These are phyloP conservation scores for Lasioglossum malachurum DNA, from an alignment of 2,888 invertebrate species.

Conservation along the genomic window DNA sequence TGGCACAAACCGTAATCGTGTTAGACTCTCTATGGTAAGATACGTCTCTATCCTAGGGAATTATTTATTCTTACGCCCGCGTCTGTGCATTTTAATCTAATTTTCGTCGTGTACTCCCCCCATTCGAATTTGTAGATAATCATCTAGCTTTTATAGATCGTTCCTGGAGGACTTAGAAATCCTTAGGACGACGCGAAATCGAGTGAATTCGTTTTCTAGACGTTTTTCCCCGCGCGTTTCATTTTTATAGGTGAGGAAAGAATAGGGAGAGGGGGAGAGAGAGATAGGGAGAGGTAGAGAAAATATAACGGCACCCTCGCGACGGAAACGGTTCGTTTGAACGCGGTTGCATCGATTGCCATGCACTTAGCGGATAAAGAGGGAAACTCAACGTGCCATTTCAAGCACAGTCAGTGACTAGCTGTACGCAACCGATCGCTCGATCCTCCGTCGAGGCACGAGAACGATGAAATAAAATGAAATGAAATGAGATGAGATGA, in stretches of 20 bases:
- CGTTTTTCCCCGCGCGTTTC: background rate
- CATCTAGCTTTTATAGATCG: conserved; percentile 3
- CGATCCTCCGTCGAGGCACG: conserved; percentile 25
- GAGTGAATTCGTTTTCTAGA: conserved; percentile 6
- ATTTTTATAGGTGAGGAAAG: background rate
- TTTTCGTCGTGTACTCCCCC: background rate
- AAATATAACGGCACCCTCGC: background rate
- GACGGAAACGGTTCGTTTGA: conserved; percentile 13
- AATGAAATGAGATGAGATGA: background rate
- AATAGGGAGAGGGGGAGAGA: background rate
- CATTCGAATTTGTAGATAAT: conserved; percentile 5
- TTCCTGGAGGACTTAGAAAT: background rate
- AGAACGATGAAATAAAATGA: background rate
- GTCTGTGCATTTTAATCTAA: background rate
- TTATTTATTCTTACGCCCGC: conserved; percentile 38
- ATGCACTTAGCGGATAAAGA: conserved; percentile 59
- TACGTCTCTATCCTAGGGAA: conserved; percentile 6
- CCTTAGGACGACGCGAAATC: background rate
- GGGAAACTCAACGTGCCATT: conserved; percentile 57
- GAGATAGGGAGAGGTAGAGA: background rate
- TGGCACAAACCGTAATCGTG: conserved; percentile 41
- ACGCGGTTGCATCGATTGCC: conserved; percentile 43
- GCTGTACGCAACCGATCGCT: conserved; percentile 22
- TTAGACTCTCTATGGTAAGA: conserved; percentile 3
- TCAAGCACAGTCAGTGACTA: conserved; percentile 47